Base-by-base conservation (phyloP, 2,113 vertebrate species). In the Oreochromis tanganicae region DNA sequence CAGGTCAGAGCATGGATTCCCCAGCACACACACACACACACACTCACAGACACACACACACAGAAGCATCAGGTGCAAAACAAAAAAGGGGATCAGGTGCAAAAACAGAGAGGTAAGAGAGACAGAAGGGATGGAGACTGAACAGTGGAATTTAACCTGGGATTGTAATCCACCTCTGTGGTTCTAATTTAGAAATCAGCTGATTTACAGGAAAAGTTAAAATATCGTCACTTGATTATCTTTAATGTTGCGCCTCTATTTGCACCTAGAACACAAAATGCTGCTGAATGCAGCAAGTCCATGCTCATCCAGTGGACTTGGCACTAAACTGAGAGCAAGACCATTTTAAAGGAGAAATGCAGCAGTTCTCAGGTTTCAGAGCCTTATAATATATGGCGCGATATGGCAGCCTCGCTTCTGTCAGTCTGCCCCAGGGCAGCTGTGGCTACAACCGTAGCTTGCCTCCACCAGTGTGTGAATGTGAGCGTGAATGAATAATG, bases 121-220 rank as follows among this genome's bases (percentile, higher is more conserved):
- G 55, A 54, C 21, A 4, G 11, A 8, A 85, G 48, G 4, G 46
- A 52, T 7, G 50, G 52, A 83, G 36, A 88, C 12, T n/a, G 50
- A 68, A 46, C 48, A 27, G 83, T 84, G 84, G 55, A 80, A 83
- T 48, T 29, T 43, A 56, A 80, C 84, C 36, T 21, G n/a, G n/a
- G 3, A 63, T 32, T 80, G 75, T 48, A 29, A 57, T 9, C 56
- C 24, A 73, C 6, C 54, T 27, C n/a, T 13, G 13, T 4, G 12
- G 17, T 79, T 90, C 56, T 54, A 81, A 88, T 88, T 83, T 46
- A 89, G 24, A 90, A 66, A 87, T 81, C 80, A 90, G 56, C 46
- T 34, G 59, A 90, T 83, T 54, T 50, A 84, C 34, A 85, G 85
- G 52, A 82, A 48, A 63, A 78, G 7, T 14, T 38, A 3, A 78